Base-by-base conservation (phyloP, 2,113 vertebrate species). In the Hippocampus barbouri region DNA sequence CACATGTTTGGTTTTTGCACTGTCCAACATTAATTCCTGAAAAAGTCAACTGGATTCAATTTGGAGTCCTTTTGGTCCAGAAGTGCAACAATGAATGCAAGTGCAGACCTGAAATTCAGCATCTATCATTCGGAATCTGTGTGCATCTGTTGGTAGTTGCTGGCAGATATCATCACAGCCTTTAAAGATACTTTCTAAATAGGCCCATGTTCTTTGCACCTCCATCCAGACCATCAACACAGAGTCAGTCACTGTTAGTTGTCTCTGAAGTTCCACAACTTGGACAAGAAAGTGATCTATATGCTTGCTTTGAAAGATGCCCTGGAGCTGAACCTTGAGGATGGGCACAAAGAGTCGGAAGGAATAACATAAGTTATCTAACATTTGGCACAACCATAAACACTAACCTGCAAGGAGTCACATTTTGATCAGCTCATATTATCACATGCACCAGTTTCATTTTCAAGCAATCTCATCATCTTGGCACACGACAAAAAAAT, bases 181-280 rank as follows among this genome's bases (percentile, higher is more conserved):
- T 80, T 88, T 83, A 72, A 96, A 96, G 82, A 96, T 93, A 79
- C 92, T 94, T 88, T 94, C 93, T 38, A 95, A 87, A 78, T 94
- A 90, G 49, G 79, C 88, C 92, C 92, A 94, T 0, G 83, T 91
- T 63, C 18, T 23, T 71, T 96, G 94, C 77, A 95, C 91, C 83
- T 94, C 92, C 77, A 95, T 88, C 93, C 93, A 95, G 66, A 93
- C 79, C 41, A 86, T 91, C 82, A 94, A 84, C 68, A 94, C 90
- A 0, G 87, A 84, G 66, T 94, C 93, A 3, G 92, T 90, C 43
- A 83, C 68, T 30, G 90, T 94, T 68, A 93, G 82, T 67, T 91
- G 91, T 69, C 81, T 91, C 85, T 94, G 91, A 80, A 94, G 93
- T 25, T 73, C 76, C 76, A 90, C 87, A 34, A 93, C 88, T 89